Base-by-base conservation (phyloP, 2,888 invertebrate species). In the Scrobipalpa costella region DNA sequence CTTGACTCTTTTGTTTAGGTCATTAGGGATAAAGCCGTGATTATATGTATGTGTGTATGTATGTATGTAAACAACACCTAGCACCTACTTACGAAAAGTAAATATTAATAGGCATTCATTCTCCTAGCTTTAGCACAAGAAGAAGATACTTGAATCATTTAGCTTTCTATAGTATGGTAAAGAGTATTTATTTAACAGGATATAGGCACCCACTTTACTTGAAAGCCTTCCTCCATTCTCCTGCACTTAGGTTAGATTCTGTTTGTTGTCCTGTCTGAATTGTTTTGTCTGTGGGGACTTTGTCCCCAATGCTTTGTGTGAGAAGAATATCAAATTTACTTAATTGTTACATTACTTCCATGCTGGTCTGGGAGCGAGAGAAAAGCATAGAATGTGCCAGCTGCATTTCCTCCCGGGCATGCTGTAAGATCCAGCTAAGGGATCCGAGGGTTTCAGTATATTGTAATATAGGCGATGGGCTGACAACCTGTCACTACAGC, bases 151-250 rank as follows among this genome's bases (percentile, higher is more conserved):
- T 55, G 55, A 27, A 55, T 34, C 34, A 34, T 55, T 34, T 55
- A 55, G 55, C 55, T 55, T 15, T 33, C 55, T 27, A 34, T 55
- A 55, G 7, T 27, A 55, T 15, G 27, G 33, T n/a, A 34, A 33
- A 58, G 59, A 44, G 59, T 59, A 59, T 59, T 47, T 59, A 44
- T 59, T 59, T 59, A 44, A 8, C 21, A 58, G 58, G 36, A 40
- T 58, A 40, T 44, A 44, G 59, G 27, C 40, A 33, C 40, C 27
- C 60, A 60, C 60, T 60, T 49, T 49, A n/a, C 60, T 60, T 60
- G 49, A 60, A 60, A 60, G 60, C 60, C 34, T 60, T 49, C 49
- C 19, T 15, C 60, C 49, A 49, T 60, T 60, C 49, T 33, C 27
- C 33, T 19, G 38, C 57, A 57, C 57, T 57, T 57, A 57, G 57